These are phyloP conservation scores for Xylocopa sonorina DNA, from an alignment of 1,140 invertebrate genomes.

Conservation along the genomic window DNA sequence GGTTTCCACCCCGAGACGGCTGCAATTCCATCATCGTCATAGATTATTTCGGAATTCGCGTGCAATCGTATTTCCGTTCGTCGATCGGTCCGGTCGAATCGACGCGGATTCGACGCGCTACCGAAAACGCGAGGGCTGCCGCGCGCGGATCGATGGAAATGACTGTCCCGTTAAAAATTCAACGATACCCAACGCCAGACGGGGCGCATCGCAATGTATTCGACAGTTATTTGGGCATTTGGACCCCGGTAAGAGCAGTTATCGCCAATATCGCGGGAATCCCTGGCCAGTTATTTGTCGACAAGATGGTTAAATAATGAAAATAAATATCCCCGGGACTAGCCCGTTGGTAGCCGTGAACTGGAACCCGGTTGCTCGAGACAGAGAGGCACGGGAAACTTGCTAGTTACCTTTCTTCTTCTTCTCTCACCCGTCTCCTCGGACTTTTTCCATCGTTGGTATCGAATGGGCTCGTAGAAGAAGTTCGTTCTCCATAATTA, in stretches of 20 bases:
- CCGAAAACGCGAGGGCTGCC: constrained; percentile 1
- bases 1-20: constrained; percentile 12
- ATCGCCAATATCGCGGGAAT: constrained; percentile 44
- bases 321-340: constrained; percentile 39
- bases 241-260: constrained; percentile 45
- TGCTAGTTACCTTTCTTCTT: too few relatives aligned
- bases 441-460: background rate
- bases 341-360: background rate
- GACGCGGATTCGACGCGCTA: background rate
- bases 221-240: constrained; percentile 47
- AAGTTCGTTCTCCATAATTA: background rate
- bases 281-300: constrained; percentile 40
- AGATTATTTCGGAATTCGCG: constrained; percentile 49
- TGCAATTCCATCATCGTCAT: constrained; percentile 31
- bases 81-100: constrained; percentile 37
- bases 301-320: constrained; percentile 51
- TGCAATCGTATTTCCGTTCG: constrained; percentile 37
- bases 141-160: constrained; percentile 38
- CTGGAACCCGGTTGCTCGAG: background rate
- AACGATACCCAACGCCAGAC: constrained; percentile 39
- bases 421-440: too few relatives aligned
- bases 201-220: constrained; percentile 19
- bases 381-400: background rate
- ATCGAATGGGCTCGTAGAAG: too few relatives aligned
- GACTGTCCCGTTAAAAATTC: constrained; percentile 52